A percentile compares a stretch with the other conserved stretches of the same genome.
Conservation (phyloP, 2,113 vertebrate species). For the Corvus cornix region DNA sequence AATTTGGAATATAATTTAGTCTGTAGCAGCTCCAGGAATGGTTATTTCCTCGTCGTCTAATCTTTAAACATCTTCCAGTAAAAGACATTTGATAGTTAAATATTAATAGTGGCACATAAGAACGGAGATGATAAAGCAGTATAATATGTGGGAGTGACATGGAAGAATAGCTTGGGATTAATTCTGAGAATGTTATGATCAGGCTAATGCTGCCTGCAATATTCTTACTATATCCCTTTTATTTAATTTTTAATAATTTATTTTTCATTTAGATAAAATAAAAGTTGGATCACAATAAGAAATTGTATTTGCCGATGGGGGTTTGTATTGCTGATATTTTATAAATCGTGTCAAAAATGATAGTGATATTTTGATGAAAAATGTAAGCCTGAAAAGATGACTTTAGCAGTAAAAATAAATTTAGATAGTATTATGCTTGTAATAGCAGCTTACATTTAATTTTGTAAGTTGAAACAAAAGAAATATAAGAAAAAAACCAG, state of each 20-base stretch:
- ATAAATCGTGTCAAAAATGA: background rate
- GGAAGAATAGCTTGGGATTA: constrained; percentile 28
- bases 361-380: constrained; percentile 49
- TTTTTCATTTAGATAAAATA: constrained; percentile 44
- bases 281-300: background rate
- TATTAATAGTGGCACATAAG: constrained; percentile 38
- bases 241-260: constrained; percentile 49
- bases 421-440: background rate
- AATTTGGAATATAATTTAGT: background rate
- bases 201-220: constrained; percentile 9
- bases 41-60: background rate
- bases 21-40: background rate
- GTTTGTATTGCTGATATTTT: background rate
- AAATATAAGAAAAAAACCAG: background rate
- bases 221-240: background rate
- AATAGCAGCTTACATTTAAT: background rate
- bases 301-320: background rate
- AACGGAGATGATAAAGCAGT: background rate
- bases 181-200: constrained; percentile 18
- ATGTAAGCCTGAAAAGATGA: background rate
- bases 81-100: constrained; percentile 45
- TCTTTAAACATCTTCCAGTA: constrained; percentile 44
- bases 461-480: background rate
- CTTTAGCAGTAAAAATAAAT: constrained; percentile 1
- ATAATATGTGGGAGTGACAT: constrained; percentile 16